Evolutionary conservation across 1,140 invertebrate species (phyloP), one percentile per base, ranked within the genome.

Genomic region (Pseudomyrmex sp.): DNA sequence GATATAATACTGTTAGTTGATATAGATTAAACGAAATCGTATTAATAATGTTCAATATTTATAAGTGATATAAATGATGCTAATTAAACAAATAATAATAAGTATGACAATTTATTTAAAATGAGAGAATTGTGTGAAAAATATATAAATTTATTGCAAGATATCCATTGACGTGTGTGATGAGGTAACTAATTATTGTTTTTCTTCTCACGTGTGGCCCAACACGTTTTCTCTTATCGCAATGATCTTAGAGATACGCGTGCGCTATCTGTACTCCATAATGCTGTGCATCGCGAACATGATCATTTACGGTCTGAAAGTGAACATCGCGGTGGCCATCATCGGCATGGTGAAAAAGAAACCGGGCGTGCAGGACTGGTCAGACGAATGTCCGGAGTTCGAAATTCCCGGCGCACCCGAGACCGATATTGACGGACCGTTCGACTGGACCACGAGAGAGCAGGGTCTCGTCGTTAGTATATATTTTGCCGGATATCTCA

Each of bases 401-500:
- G 85, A 88, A 0, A 62, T 44, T 1, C 52, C 83, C 4, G 2
- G 1, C 8, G 18, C 23, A 20, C 7, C 7, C 0, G 1, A 44
- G 2, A 5, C 1, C 0, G 91, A 93, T 72, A 85, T 96, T 91
- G 95, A 96, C 52, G 97, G 97, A 13, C 96, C 97, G n/a, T 97
- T 97, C 83, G 92, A 92, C 0, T 97, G 97, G 97, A 94, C 95
- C 13, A 92, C 95, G 20, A 95, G 95, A 1, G 89, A 97, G 58
- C 97, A 97, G 93, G 97, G 97, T 10, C 95, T 96, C 26, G 93
- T 97, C 18, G 92, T 97, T 62, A 97, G 97, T 74, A 96, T 97
- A 72, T 98, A 98, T 91, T 98, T 98, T 92, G 97, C 97, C 95
- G 98, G 98, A n/a, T 98, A 98, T 90, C 95, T 98, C 46, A 92